A percentile compares a stretch with the other conserved stretches of the same genome.
These are phyloP conservation scores for Callipepla squamata DNA, from an alignment of 2,113 vertebrate species.

Conservation along the genomic window DNA sequence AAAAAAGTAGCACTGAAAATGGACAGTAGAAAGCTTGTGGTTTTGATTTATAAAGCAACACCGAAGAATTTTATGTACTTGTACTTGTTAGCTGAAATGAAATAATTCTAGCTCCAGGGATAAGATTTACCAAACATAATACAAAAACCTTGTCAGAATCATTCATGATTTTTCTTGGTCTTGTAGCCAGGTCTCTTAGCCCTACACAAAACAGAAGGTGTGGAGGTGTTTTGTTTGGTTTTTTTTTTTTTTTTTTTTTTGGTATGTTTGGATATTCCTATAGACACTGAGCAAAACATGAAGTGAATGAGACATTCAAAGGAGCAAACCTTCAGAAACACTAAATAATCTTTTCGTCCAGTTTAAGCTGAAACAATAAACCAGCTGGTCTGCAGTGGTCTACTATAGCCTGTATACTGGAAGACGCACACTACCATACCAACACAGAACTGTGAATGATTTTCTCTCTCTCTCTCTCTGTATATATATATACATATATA, in stretches of 20 bases:
- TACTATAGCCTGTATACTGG: not conserved
- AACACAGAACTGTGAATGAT: not conserved
- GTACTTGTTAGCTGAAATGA: not conserved
- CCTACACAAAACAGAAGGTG: not conserved
- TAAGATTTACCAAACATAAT: not conserved
- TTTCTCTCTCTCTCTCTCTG: not conserved
- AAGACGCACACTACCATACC: rapidly evolving
- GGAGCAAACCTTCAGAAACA: not conserved
- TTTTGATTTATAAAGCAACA: not conserved
- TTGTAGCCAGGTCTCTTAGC: not conserved
- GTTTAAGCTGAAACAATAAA: not conserved
- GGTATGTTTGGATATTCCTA: not conserved
- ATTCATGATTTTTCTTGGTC: not conserved
- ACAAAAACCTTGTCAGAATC: not conserved
- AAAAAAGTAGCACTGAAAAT: not conserved
- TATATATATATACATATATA: not conserved
- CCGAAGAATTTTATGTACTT: not conserved
- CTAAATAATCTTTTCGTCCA: not conserved
- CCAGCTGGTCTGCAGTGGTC: not conserved
- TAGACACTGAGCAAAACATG: not conserved
- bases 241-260: no score
- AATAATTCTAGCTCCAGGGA: not conserved
- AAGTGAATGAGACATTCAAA: not conserved
- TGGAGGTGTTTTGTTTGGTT: not conserved
- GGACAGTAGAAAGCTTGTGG: not conserved